Conservation (phyloP, 2,888 invertebrate species). For the Coecobrya sp. region DNA sequence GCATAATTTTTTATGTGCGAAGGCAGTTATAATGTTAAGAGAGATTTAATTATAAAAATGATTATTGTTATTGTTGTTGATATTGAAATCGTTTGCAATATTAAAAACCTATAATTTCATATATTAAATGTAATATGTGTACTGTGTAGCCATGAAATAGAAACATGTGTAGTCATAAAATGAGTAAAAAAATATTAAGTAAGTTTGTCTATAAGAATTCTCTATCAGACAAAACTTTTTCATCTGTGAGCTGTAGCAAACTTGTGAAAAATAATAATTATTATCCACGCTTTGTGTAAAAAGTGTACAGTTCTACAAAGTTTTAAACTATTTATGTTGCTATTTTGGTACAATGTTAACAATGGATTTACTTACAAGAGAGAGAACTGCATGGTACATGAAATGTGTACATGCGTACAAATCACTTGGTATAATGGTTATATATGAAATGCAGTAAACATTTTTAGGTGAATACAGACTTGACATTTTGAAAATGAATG, state of each 20-base stretch:
- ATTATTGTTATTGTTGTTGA: constrained; percentile 79
- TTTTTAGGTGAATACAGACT: not conserved
- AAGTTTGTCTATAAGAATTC: constrained; percentile 43
- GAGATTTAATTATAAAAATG: constrained; percentile 72
- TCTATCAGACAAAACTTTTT: constrained; percentile 60
- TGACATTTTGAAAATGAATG: constrained; percentile 2
- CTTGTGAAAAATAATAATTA: constrained; percentile 55
- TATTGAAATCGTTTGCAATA: constrained; percentile 80
- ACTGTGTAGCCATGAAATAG: constrained; percentile 64
- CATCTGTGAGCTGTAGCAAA: constrained; percentile 66
- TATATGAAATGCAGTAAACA: constrained; percentile 58
- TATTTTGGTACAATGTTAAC: constrained; percentile 79
- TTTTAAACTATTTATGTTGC: constrained; percentile 80
- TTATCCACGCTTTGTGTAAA: constrained; percentile 63
- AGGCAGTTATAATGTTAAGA: constrained; percentile 62
- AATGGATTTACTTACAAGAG: constrained; percentile 70
- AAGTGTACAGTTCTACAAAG: constrained; percentile 72
- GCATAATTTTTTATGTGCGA: constrained; percentile 74
- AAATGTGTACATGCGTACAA: constrained; percentile 75
- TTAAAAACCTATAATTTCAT: constrained; percentile 53
- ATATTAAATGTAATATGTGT: not conserved
- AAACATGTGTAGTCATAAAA: constrained; percentile 61
- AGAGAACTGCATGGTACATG: constrained; percentile 78
- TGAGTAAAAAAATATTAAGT: constrained; percentile 23
- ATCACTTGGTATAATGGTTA: constrained; percentile 70